Evolutionary conservation across 2,888 invertebrate species (phyloP).

Genomic region (Nemurella pictetii): DNA sequence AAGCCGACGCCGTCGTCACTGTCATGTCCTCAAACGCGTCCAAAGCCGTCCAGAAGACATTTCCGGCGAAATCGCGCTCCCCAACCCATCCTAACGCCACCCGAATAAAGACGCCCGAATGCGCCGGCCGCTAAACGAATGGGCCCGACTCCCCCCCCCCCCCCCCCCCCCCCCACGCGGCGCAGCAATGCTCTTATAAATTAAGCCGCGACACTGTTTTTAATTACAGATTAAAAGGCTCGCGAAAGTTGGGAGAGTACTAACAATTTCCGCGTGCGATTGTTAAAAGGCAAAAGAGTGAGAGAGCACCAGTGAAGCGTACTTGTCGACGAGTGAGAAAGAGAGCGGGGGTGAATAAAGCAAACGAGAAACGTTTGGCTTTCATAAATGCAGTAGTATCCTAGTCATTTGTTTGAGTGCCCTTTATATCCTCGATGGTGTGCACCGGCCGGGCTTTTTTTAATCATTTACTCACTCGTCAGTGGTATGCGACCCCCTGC

Average conservation of each 20-base stretch:
- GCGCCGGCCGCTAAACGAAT: not conserved
- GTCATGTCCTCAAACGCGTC: too few species aligned
- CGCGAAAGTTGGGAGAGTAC: not conserved
- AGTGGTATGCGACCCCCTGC: not conserved
- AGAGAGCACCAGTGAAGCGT: not conserved
- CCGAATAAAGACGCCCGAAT: not conserved
- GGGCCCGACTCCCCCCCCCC: too few species aligned
- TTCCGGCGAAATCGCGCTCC: not conserved
- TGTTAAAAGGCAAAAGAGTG: not conserved
- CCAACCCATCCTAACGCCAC: not conserved
- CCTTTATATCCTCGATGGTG: not conserved
- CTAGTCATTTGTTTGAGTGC: slow-evolving; percentile 24
- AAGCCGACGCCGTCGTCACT: not conserved
- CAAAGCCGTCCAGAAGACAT: not conserved
- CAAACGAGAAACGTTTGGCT: not conserved
- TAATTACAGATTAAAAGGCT: not conserved
- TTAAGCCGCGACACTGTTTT: not conserved
- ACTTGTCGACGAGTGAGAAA: not conserved
- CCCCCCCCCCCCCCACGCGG: too few species aligned
- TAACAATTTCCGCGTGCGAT: not conserved
- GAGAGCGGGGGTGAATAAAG: not conserved
- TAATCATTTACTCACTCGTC: slow-evolving; percentile 17
- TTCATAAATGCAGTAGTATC: slow-evolving; percentile 15
- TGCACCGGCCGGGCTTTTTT: not conserved
- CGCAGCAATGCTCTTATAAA: not conserved